Percentiles rank a stretch among this genome's conserved stretches.
Evolutionary conservation across 2,113 vertebrate genomes (phyloP).

Genomic region (Mesitornis unicolor): DNA sequence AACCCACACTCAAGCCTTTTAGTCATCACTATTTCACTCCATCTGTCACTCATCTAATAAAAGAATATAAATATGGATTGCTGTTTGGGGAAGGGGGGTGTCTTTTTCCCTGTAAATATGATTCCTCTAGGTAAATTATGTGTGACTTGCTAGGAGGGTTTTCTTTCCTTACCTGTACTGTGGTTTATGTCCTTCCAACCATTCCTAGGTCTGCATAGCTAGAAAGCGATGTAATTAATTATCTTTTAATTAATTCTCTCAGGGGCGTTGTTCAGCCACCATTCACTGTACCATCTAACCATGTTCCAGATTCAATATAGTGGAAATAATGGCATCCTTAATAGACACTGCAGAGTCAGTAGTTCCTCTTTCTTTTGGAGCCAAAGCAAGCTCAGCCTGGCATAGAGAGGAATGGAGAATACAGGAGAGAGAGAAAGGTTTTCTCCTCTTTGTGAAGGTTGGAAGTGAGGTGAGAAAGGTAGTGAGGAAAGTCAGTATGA

Average conservation of each 20-base stretch:
- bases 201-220: not conserved
- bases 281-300: not conserved
- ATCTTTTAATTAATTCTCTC: not conserved
- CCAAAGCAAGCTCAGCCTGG: not conserved
- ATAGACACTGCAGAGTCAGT: not conserved
- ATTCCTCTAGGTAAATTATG: not conserved
- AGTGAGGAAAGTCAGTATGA: not conserved
- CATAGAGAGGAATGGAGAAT: not conserved
- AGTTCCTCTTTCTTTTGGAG: not conserved
- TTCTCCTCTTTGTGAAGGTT: not conserved
- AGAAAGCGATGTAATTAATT: not conserved
- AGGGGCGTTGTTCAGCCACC: not conserved
- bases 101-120: not conserved
- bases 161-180: not conserved
- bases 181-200: not conserved
- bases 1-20: slow-evolving; percentile 32
- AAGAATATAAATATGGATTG: slow-evolving; percentile 8
- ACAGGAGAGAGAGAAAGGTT: not conserved
- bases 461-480: not conserved
- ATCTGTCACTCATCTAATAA: slow-evolving; percentile 3
- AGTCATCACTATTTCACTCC: slow-evolving; percentile 33
- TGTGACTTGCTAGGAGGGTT: not conserved
- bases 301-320: not conserved
- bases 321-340: not conserved
- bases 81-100: not conserved